Base-by-base conservation (phyloP, 1,140 invertebrate genomes). In the Psix sp. region DNA sequence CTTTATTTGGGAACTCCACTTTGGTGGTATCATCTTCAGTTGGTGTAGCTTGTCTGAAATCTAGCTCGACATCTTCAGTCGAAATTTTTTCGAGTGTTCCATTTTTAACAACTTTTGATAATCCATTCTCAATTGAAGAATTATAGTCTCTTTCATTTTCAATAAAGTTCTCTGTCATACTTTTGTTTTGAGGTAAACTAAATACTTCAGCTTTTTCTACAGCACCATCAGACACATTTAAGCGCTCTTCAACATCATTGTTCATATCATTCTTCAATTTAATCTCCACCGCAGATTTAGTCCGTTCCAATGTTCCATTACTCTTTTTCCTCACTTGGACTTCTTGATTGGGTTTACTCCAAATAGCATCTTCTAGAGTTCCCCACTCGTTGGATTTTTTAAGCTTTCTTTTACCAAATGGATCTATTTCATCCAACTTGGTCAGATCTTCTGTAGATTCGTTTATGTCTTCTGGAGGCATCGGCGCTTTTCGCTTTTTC, bases 381-480 rank as follows among this genome's bases (percentile, higher is more conserved):
- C 93, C 93, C 89, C 92, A 93, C 76, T 93, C 92, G 14, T 89
- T 92, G 1, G 89, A 92, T 62, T 93, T 93, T 73, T 93, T 93
- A 18, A 94, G 71, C 52, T 91, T 88, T 68, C 90, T 89, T 74
- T 89, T 87, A 76, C 92, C 90, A 76, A 93, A 92, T 1, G 90
- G 90, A 54, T 90, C 91, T 13, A 91, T 86, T 11, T 90, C 90
- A 77, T 92, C 90, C 31, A 91, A 87, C 11, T 90, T 90, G 0
- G 89, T 90, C 5, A 90, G 79, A 90, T 87, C 82, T 88, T 88
- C 59, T 85, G 91, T 87, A 0, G 82, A 84, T 15, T 93, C 92
- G 75, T 91, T 91, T 3, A 89, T 85, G 18, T 88, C 87, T 13
- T 88, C 88, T 13, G 87, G 86, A 13, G 87, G 87, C 43, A 85